These are phyloP conservation scores for Phymorhynchus buccinoides DNA, from an alignment of 1,140 invertebrate species.

Conservation along the genomic window DNA sequence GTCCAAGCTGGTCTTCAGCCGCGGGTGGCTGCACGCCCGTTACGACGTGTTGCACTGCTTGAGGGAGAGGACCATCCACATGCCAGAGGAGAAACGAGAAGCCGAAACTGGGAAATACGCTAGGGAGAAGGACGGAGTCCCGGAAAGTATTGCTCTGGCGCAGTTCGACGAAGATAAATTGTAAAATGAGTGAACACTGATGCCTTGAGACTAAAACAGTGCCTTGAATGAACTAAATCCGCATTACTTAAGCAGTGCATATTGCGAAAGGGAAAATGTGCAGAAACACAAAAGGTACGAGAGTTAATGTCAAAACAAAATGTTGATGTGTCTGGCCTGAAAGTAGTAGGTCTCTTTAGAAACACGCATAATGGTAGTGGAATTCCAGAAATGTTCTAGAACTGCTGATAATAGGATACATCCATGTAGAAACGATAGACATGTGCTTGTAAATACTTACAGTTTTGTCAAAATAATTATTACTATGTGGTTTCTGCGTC, in stretches of 20 bases:
- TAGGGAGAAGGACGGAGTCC: neutral
- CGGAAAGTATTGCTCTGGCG: neutral
- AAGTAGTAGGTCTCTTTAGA: too few relatives aligned
- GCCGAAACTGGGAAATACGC: too few relatives aligned
- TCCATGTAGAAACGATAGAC: too few relatives aligned
- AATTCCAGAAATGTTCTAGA: too few relatives aligned
- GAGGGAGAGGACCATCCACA: conserved; percentile 32
- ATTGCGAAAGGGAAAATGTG: neutral
- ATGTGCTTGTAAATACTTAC: too few relatives aligned
- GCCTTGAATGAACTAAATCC: neutral
- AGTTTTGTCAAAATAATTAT: too few relatives aligned
- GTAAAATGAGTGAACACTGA: neutral
- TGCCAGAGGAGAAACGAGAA: too few relatives aligned
- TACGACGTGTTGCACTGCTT: conserved; percentile 43
- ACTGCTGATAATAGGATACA: too few relatives aligned
- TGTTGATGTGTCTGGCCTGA: neutral
- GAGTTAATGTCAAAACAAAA: neutral
- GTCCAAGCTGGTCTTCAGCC: conserved; percentile 51
- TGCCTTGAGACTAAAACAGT: neutral
- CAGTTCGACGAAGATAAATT: neutral
- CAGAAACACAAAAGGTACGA: too few relatives aligned
- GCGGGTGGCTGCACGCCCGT: conserved; percentile 32
- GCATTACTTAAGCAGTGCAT: neutral
- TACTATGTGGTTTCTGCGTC: too few relatives aligned
- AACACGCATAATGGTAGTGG: too few relatives aligned